Percentiles rank a stretch among this genome's conserved stretches.
Evolutionary conservation across 1,140 invertebrate genomes (phyloP).

Genomic region (Ostrea edulis): DNA sequence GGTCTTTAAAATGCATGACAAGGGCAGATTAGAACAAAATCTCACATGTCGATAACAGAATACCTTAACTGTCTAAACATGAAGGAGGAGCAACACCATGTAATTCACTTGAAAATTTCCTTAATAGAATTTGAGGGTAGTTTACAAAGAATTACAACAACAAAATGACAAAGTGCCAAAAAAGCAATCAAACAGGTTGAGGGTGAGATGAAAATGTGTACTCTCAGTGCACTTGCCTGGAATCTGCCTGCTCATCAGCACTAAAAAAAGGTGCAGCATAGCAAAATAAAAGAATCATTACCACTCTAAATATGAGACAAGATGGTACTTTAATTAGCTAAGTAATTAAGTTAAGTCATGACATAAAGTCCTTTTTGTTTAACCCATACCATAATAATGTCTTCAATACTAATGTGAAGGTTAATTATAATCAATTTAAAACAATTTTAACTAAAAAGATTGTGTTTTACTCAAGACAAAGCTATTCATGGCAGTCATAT

Average conservation of each 20-base stretch:
- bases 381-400: too few relatives aligned
- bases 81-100: not conserved
- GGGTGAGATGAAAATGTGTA: not conserved
- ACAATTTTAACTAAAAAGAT: too few relatives aligned
- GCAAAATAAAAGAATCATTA: slow-evolving; percentile 11
- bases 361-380: too few relatives aligned
- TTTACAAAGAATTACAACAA: not conserved
- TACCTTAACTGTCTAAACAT: not conserved
- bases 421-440: too few relatives aligned
- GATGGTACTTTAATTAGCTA: too few relatives aligned
- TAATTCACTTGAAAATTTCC: too few relatives aligned
- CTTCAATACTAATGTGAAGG: too few relatives aligned
- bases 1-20: not conserved
- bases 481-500: too few relatives aligned
- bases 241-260: not conserved
- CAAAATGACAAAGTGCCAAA: not conserved
- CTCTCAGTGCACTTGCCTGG: not conserved
- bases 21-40: not conserved
- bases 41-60: not conserved
- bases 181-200: not conserved
- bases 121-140: not conserved
- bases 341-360: too few relatives aligned
- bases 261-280: slow-evolving; percentile 1
- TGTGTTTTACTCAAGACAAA: too few relatives aligned
- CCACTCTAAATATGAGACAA: not conserved